phyloP scores from a whole-genome alignment of 2,113 vertebrate species.

The Neolamprologus falcicula region DNA sequence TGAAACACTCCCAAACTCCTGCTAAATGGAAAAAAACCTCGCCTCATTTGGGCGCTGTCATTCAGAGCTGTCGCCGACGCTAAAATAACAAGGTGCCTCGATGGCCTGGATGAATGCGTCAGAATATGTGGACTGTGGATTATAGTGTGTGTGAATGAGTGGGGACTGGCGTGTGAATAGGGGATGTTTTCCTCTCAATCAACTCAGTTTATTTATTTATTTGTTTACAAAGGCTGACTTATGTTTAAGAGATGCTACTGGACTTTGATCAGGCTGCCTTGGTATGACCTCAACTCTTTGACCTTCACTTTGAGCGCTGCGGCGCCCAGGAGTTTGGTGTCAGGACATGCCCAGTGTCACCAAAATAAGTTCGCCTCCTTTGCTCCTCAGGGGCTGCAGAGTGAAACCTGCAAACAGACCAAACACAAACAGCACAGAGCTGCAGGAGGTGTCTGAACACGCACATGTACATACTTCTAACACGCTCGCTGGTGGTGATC shows the following conservation, averaged over 20 bases:
- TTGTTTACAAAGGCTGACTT: background rate
- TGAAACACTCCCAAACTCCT: constrained; percentile 54
- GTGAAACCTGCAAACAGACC: constrained; percentile 26
- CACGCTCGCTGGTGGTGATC: background rate
- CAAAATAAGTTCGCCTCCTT: background rate
- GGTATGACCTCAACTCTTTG: constrained; percentile 35
- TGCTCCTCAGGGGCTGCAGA: background rate
- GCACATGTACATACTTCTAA: background rate
- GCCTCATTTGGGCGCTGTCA: constrained; percentile 54
- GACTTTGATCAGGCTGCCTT: constrained; percentile 40
- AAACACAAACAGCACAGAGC: constrained; percentile 53
- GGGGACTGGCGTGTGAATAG: background rate
- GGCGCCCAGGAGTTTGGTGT: constrained; percentile 29
- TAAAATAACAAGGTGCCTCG: constrained; percentile 28
- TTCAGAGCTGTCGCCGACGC: constrained; percentile 18
- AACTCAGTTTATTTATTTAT: background rate
- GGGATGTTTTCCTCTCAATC: background rate
- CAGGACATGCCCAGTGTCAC: background rate
- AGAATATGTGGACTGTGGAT: constrained; percentile 5
- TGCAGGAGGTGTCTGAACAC: constrained; percentile 42
- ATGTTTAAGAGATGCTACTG: background rate
- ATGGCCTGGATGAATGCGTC: constrained; percentile 7
- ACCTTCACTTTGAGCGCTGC: constrained; percentile 43
- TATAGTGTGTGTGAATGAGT: background rate
- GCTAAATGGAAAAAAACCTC: constrained; percentile 34